A percentile compares a stretch with the other conserved stretches of the same genome.
These are phyloP conservation scores for Diaperis boleti DNA, from an alignment of 2,888 invertebrate genomes.

Conservation along the genomic window DNA sequence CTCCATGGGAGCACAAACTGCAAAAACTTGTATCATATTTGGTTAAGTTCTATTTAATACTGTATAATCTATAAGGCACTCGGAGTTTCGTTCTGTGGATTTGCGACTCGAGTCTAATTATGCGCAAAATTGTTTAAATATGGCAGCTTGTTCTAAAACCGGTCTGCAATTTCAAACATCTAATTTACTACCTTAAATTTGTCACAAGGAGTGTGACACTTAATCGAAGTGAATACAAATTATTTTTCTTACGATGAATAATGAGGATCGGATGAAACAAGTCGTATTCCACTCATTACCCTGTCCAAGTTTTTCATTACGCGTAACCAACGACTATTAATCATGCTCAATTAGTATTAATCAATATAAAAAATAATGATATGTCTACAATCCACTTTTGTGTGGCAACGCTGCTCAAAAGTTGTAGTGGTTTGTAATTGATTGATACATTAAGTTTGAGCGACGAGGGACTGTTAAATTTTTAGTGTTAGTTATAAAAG, in stretches of 20 bases:
- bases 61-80: too few relatives aligned
- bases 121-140: too few relatives aligned
- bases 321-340: slow-evolving; percentile 35
- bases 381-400: slow-evolving; percentile 24
- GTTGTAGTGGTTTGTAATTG: slow-evolving; percentile 17
- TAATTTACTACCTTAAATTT: slow-evolving; percentile 23
- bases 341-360: slow-evolving; percentile 38
- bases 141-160: too few relatives aligned
- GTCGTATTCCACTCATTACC: slow-evolving; percentile 35
- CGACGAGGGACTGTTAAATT: slow-evolving; percentile 13
- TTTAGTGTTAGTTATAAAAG: slow-evolving; percentile 14
- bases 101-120: too few relatives aligned
- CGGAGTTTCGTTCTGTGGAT: too few relatives aligned
- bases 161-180: neutral
- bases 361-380: slow-evolving; percentile 34
- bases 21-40: too few relatives aligned
- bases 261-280: slow-evolving; percentile 28
- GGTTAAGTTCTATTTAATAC: too few relatives aligned
- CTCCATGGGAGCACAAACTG: too few relatives aligned
- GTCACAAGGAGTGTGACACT: slow-evolving; percentile 26
- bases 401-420: slow-evolving; percentile 31
- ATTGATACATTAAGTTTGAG: slow-evolving; percentile 17
- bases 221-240: slow-evolving; percentile 25
- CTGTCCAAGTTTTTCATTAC: slow-evolving; percentile 31
- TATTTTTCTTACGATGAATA: slow-evolving; percentile 38